phyloP scores from a whole-genome alignment of 2,113 vertebrate genomes.

The Desmodus rotundus region DNA sequence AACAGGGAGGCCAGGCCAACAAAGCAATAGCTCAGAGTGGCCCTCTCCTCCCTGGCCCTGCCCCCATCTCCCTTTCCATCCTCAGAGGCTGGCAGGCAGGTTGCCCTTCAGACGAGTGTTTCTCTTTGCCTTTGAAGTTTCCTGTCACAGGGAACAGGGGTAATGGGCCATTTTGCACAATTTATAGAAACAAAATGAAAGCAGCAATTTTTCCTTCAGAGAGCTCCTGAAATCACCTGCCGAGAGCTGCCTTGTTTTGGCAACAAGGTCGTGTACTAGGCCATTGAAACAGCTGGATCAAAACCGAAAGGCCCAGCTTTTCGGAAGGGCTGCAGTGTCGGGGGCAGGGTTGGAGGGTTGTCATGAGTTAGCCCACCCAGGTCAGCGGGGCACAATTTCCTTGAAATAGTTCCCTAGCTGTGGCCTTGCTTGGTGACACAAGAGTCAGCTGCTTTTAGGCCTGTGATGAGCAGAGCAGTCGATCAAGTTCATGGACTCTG shows the following conservation, averaged over 20 bases:
- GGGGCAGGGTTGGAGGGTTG: rapidly evolving
- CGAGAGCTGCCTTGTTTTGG: slow-evolving; percentile 27
- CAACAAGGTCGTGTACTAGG: not conserved
- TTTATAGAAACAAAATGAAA: slow-evolving; percentile 19
- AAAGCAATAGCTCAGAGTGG: not conserved
- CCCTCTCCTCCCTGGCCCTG: too few species aligned
- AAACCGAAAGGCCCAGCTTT: not conserved
- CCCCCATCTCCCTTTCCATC: rapidly evolving
- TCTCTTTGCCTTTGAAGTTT: slow-evolving; percentile 28
- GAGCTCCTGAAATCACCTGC: slow-evolving; percentile 16
- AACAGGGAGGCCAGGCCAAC: not conserved
- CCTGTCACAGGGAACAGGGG: not conserved
- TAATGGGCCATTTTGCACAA: slow-evolving; percentile 38
- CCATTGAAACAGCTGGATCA: slow-evolving; percentile 6
- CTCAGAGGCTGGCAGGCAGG: not conserved
- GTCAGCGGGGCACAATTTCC: not conserved
- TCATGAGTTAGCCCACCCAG: not conserved
- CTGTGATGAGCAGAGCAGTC: not conserved
- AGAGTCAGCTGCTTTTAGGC: not conserved
- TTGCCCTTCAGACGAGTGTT: not conserved
- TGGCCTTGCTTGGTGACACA: not conserved
- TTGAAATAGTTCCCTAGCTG: not conserved
- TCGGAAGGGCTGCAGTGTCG: not conserved
- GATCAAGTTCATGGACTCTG: not conserved
- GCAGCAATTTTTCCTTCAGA: slow-evolving; percentile 34